Evolutionary conservation across 2,113 vertebrate species (phyloP).

Genomic region (Pomatostomus ruficeps): DNA sequence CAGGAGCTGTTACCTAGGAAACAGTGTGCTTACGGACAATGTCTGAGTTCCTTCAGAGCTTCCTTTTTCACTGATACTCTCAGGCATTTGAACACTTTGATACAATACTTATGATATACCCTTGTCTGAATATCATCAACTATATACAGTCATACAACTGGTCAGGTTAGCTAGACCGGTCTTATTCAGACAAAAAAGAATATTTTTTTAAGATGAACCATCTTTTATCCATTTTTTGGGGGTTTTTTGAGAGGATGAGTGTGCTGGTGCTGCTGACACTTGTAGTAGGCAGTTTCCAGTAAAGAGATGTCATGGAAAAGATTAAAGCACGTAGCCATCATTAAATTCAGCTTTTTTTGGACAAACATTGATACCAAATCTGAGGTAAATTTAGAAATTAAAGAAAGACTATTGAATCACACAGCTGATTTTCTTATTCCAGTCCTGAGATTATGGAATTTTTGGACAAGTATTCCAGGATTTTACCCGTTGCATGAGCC

Average conservation of each 20-base stretch:
- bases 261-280: neutral
- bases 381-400: neutral
- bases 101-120: neutral
- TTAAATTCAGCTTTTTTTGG: neutral
- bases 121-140: neutral
- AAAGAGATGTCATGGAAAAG: neutral
- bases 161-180: neutral
- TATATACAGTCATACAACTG: neutral
- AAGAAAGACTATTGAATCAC: neutral
- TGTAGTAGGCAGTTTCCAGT: neutral
- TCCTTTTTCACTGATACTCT: neutral
- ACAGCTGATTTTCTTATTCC: neutral
- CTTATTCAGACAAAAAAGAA: neutral
- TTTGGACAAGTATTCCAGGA: neutral
- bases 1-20: conserved; percentile 42
- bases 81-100: neutral
- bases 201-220: neutral
- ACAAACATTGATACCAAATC: neutral
- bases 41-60: neutral
- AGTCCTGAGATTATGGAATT: neutral
- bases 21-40: neutral
- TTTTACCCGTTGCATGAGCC: accelerated
- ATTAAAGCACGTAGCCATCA: neutral
- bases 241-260: neutral
- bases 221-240: neutral